These are phyloP conservation scores for Parauchenoglanis ngamensis DNA, from an alignment of 2,797 vertebrate species.

Conservation along the genomic window DNA sequence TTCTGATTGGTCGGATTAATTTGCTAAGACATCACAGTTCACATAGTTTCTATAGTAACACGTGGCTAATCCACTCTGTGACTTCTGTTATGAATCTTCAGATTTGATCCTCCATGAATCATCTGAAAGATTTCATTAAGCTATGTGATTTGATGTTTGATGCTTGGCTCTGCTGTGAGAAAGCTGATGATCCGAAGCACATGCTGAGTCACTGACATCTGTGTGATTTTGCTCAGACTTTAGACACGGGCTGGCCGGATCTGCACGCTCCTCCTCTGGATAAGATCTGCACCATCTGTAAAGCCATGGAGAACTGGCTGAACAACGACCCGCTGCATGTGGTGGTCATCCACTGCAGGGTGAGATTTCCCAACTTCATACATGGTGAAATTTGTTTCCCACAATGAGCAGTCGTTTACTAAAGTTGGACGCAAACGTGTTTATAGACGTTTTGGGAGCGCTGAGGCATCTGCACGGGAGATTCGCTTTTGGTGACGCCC, in stretches of 20 bases:
- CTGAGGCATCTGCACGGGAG: background rate
- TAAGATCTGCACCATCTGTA: slow-evolving; percentile 95
- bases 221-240: slow-evolving; percentile 73
- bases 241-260: slow-evolving; percentile 96
- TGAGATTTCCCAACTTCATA: slow-evolving; percentile 65
- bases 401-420: background rate
- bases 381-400: background rate
- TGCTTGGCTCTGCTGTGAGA: background rate
- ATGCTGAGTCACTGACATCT: slow-evolving; percentile 1
- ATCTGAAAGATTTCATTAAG: background rate
- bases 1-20: slow-evolving; percentile 7
- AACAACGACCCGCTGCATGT: slow-evolving; percentile 86
- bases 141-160: background rate
- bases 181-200: background rate
- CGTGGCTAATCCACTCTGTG: background rate
- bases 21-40: background rate
- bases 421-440: background rate
- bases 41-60: background rate
- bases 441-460: background rate
- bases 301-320: slow-evolving; percentile 94
- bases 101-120: background rate
- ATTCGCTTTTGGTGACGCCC: background rate
- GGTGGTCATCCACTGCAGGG: slow-evolving; percentile 93
- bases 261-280: slow-evolving; percentile 91
- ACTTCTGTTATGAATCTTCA: background rate